A percentile compares a stretch with the other conserved stretches of the same genome.
Conservation (phyloP, 2,888 invertebrate genomes). For the Rhimphoctona megacephalus region DNA sequence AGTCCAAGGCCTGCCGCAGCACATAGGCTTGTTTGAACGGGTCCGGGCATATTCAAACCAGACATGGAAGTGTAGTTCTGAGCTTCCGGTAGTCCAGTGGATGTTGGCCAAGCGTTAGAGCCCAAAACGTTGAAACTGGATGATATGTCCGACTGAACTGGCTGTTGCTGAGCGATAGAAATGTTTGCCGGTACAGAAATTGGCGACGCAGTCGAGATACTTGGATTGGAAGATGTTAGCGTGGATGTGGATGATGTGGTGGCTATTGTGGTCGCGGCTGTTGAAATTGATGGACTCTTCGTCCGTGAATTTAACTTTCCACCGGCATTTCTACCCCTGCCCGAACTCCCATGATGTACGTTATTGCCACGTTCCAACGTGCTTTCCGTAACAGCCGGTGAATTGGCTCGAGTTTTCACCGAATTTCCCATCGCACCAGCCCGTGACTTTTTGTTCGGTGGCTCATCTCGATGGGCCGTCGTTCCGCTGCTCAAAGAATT, state of each 20-base stretch:
- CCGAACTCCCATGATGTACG: slow-evolving; percentile 53
- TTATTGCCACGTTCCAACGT: slow-evolving; percentile 45
- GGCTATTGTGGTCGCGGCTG: slow-evolving; percentile 38
- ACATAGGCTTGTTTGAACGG: slow-evolving; percentile 78
- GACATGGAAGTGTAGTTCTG: slow-evolving; percentile 78
- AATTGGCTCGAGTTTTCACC: slow-evolving; percentile 59
- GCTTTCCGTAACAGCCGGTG: slow-evolving; percentile 59
- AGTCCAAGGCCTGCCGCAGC: slow-evolving; percentile 78
- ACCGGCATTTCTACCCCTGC: slow-evolving; percentile 57
- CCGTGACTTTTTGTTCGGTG: slow-evolving; percentile 82
- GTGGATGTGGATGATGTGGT: slow-evolving; percentile 37
- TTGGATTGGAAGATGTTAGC: slow-evolving; percentile 35
- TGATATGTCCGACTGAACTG: slow-evolving; percentile 61
- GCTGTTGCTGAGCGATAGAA: slow-evolving; percentile 48
- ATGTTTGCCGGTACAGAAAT: slow-evolving; percentile 54
- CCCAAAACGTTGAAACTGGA: slow-evolving; percentile 71
- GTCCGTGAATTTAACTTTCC: slow-evolving; percentile 65
- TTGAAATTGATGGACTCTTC: slow-evolving; percentile 67
- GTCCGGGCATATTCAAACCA: slow-evolving; percentile 76
- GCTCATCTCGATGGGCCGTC: slow-evolving; percentile 75
- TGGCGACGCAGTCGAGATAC: slow-evolving; percentile 22
- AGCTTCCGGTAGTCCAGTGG: slow-evolving; percentile 78
- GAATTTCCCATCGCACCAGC: slow-evolving; percentile 72
- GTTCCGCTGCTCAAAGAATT: slow-evolving; percentile 78
- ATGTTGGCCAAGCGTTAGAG: slow-evolving; percentile 77